Evolutionary conservation across 2,797 vertebrate genomes (phyloP).

Genomic region (Pseudopleuronectes americanus): DNA sequence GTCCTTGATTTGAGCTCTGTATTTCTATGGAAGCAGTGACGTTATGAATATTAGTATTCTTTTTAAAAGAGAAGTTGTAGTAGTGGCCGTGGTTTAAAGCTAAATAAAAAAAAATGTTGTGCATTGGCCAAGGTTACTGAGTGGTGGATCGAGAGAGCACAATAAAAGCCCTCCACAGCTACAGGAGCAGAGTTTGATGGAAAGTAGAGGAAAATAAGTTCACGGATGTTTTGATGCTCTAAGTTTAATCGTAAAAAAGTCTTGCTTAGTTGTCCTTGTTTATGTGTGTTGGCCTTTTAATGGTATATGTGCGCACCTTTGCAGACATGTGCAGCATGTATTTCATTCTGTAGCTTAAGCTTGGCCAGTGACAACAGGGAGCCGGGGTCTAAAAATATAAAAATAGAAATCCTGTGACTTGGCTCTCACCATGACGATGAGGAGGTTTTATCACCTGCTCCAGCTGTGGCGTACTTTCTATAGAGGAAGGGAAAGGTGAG

Average conservation of each 20-base stretch:
- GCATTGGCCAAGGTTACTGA: too few species aligned
- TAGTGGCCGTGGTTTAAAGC: not conserved
- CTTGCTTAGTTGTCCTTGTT: not conserved
- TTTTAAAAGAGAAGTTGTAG: constrained; percentile 50
- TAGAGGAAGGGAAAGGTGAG: not conserved
- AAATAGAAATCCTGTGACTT: constrained; percentile 65
- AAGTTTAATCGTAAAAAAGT: not conserved
- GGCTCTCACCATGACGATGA: constrained; percentile 63
- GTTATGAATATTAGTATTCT: constrained; percentile 10
- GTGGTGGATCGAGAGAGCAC: too few species aligned
- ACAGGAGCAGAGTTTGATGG: not conserved
- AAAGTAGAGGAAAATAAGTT: not conserved
- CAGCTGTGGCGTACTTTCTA: constrained; percentile 60
- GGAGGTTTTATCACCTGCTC: constrained; percentile 62
- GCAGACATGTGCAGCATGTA: not conserved
- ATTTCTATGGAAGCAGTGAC: not conserved
- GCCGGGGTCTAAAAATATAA: constrained; percentile 51
- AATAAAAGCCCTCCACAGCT: not conserved
- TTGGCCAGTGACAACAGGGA: constrained; percentile 32
- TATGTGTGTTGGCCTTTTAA: not conserved
- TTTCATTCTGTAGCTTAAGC: constrained; percentile 6
- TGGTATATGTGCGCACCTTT: not conserved
- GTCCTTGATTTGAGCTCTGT: constrained; percentile 16
- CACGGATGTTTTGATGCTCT: not conserved
- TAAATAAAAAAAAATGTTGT: too few species aligned